Base-by-base conservation (phyloP, 2,113 vertebrate species). In the Malurus alboscapulatus region DNA sequence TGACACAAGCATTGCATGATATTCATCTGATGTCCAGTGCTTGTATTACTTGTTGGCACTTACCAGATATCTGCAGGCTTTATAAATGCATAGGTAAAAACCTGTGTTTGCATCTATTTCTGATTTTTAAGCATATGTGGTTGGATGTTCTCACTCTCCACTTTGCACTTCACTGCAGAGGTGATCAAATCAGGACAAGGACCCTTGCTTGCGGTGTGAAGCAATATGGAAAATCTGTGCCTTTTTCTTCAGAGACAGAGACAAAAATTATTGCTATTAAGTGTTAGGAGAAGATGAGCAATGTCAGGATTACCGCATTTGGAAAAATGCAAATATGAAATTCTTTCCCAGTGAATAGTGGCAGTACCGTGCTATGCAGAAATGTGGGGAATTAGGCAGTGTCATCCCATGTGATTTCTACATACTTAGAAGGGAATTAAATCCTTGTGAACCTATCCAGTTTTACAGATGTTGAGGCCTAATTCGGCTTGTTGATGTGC, bases 331-430 rank as follows among this genome's bases (percentile, higher is more conserved):
- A 94, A 94, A 94, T 82, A 91, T 61, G 15, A 91, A 79, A 91
- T 94, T 96, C 84, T 96, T 96, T 94, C 93, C 95, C 89, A 94
- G 84, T 91, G 89, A 96, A 66, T 47, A 83, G 71, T 59, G 68
- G 74, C 67, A 85, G 75, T 88, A 62, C 32, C 1, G 3, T 59
- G 78, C 74, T 82, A 87, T 83, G 87, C 53, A 94, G 93, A 94
- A 94, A 96, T 92, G 87, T 2, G 2, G 71, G 67, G 89, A 94
- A 93, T 89, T 91, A 83, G 87, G 51, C 95, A 91, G 82, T 83
- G 75, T 91, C 75, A 94, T 92, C 84, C 87, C 87, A 83, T 94
- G 89, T 94, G 91, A 94, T 89, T 92, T 93, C 74, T 87, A 62
- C 88, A 90, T 90, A 72, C 68, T 87, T 76, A 40, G 87, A 58